phyloP scores from a whole-genome alignment of 2,113 vertebrate species.

The Mesocricetus auratus region DNA sequence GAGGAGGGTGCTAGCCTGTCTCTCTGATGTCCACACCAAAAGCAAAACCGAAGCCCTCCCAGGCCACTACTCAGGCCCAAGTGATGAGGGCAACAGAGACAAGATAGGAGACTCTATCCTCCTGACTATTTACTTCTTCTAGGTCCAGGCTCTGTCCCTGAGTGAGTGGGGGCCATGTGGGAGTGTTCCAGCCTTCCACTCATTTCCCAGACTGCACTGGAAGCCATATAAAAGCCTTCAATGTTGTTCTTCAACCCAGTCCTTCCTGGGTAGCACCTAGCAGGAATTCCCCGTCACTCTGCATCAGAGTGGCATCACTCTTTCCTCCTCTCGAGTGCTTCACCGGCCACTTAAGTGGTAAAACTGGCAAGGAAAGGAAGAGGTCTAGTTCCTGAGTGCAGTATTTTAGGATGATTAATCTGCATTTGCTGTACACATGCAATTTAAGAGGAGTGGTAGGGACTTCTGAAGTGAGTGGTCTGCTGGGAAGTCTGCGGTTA shows the following conservation, averaged over 20 bases:
- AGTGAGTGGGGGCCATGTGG: background rate
- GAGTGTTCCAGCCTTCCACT: background rate
- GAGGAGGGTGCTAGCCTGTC: background rate
- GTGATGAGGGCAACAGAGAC: background rate
- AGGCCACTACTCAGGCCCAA: background rate
- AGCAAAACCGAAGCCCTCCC: background rate
- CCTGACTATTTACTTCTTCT: background rate
- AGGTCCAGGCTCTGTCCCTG: background rate
- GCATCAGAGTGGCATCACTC: background rate
- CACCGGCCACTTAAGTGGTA: background rate
- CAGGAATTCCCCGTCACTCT: background rate
- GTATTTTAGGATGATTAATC: slow-evolving; percentile 6
- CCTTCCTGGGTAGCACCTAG: background rate
- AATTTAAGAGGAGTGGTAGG: background rate
- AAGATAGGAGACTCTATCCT: background rate
- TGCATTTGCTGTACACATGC: slow-evolving; percentile 12
- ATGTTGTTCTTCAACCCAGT: background rate
- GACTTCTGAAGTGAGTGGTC: background rate
- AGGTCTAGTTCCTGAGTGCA: background rate
- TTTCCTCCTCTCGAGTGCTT: background rate
- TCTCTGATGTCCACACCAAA: slow-evolving; percentile 4
- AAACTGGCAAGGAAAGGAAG: background rate
- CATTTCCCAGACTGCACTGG: background rate
- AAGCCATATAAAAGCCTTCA: background rate
- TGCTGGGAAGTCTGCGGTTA: slow-evolving; percentile 34